Base-by-base conservation (phyloP, 2,888 invertebrate genomes). In the Fragum fragum region DNA sequence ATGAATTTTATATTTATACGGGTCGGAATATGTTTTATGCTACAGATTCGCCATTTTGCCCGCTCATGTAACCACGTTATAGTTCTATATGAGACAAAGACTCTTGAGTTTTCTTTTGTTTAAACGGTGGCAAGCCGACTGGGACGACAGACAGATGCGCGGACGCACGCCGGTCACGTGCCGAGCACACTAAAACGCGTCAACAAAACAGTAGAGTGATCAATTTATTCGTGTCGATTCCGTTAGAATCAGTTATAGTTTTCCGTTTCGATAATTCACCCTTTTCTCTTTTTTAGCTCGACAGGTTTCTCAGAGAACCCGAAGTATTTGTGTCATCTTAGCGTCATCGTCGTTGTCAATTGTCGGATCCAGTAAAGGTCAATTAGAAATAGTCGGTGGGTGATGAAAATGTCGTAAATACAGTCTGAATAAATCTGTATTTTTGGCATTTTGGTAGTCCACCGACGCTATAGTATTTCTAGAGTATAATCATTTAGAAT, bases 131-230 rank as follows among this genome's bases (percentile, higher is more conserved):
- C 32, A 26, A 42, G 21, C 71, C 74, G 36, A 42, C 23, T 39
- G 59, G 55, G 73, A 69, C 61, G 9, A 29, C 77, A 36, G 72
- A 68, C 83, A 83, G 83, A 83, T 83, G 83, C 74, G 75, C 68
- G 78, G 68, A 77, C 79, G 79, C 29, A 75, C 74, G 79, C 70
- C 66, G 23, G 77, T 21, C 83, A 75, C 77, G 80, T 80, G 83
- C 72, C 16, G 7, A 23, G 28, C 72, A 61, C 80, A 57, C 42
- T 68, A 53, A 71, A 78, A 59, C 70, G 78, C 75, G 75, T 75
- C 81, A 78, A 78, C 81, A 81, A 78, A 81, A 81, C 77, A 81
- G 72, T 75, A 75, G 57, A 72, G 78, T 74, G 77, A 79, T 78
- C 74, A 74, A 73, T 73, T 80, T 23, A 61, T 32, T n/a, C 61